Evolutionary conservation across 2,797 vertebrate species (phyloP).

Genomic region (Rhynchotus rufescens): DNA sequence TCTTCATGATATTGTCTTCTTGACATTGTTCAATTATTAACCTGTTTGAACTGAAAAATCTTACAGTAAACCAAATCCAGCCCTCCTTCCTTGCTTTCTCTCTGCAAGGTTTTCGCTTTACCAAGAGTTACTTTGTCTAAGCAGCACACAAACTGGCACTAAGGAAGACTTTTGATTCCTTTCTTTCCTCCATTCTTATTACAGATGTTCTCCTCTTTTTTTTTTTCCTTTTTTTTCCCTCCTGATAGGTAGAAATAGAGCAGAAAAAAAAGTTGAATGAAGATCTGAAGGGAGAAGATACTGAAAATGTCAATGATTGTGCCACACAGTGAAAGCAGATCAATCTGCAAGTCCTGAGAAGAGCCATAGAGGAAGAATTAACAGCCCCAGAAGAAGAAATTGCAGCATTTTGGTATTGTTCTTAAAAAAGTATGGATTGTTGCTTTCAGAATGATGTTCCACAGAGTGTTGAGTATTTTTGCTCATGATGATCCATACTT

Average conservation of each 20-base stretch:
- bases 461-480: background rate
- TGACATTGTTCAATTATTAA: background rate
- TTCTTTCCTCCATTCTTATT: background rate
- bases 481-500: background rate
- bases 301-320: constrained; percentile 82
- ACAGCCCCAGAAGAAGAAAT: background rate
- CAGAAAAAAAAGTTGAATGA: constrained; percentile 82
- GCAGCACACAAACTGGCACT: background rate
- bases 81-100: background rate
- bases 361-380: background rate
- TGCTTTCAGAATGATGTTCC: constrained; percentile 28
- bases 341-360: background rate
- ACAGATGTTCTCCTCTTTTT: constrained; percentile 20
- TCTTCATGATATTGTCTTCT: background rate
- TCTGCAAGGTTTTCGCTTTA: background rate
- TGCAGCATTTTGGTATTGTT: background rate
- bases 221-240: constrained; percentile 40
- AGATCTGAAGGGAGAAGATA: constrained; percentile 72
- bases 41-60: background rate
- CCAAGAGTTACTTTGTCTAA: background rate
- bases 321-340: constrained; percentile 80
- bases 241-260: constrained; percentile 87
- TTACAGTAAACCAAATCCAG: background rate
- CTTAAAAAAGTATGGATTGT: constrained; percentile 17
- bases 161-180: background rate